Evolutionary conservation across 2,888 invertebrate genomes (phyloP), one percentile per base, ranked within the genome.

Genomic region (Epistrophella euchroma): DNA sequence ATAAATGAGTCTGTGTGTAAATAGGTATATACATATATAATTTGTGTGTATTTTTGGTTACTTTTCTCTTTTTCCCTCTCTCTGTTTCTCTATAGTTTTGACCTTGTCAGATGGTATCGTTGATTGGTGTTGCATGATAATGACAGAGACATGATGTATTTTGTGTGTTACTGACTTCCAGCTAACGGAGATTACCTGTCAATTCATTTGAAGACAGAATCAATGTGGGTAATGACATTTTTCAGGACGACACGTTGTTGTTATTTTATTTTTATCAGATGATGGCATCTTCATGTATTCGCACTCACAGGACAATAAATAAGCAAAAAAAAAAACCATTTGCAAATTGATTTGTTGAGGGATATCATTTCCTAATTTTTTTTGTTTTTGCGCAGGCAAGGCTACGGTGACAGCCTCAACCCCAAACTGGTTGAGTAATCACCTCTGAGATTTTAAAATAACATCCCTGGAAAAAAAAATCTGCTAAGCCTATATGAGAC

Each of bases 121-220:
- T 78, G 83, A 83, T 83, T 78, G 74, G 70, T 84, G 50, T 71
- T 62, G 55, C 64, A 78, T 64, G 73, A 75, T 71, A 79, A 79
- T 64, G 79, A 84, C 66, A 40, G 19, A 32, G 66, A 66, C 66
- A 47, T 58, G 64, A 71, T 79, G 79, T 75, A 68, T 68, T 72
- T 35, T 35, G 40, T 43, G 22, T 74, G 66, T 75, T 47, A 47
- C 47, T 58, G 75, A 55, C 66, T 47, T 47, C 19, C 32, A 60
- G 19, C 75, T 37, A 60, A 64, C 77, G 70, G 78, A 83, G 83
- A 78, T 79, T 52, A 37, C 79, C 64, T 84, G 84, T 75, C 83
- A 84, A 71, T 83, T 83, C 74, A 64, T 79, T 28, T 70, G 40
- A 37, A 19, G 17, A 47, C 45, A 35, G 22, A 19, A 19, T 58